Base-by-base conservation (phyloP, 2,113 vertebrate species). In the Varanus salvator region DNA sequence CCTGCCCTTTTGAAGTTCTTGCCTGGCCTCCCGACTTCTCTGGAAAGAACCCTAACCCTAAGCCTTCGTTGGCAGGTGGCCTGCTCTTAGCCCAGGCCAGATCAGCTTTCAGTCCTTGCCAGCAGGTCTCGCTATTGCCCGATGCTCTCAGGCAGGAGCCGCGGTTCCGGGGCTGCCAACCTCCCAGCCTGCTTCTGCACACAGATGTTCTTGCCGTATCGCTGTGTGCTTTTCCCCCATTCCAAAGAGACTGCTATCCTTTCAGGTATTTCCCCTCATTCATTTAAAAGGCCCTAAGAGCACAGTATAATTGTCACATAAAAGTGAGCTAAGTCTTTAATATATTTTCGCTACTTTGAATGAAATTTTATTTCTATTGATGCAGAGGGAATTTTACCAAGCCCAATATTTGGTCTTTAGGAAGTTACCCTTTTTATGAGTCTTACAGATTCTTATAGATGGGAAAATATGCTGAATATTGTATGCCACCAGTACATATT, bases 251-350 rank as follows among this genome's bases (percentile, higher is more conserved):
- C 34, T 52, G 21, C 31, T 85, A 85, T 21, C 66, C 84, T 85
- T 38, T n/a, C 2, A 31, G 29, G n/a, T 27, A 57, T 75, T 86
- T 54, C 1, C 48, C n/a, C 9, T n/a, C 85, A 38, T 86, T 86
- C n/a, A 76, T 86, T 76, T 57, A 38, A 75, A 48, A 75, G 21
- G 84, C 34, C 84, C 48, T 54, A 27, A n/a, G 23, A 87, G 52
- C 54, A 87, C n/a, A 60, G n/a, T 87, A 64, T 64, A 87, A 64
- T 82, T 82, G 74, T 60, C 54, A 60, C 34, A 60, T 38, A 60
- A 60, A 60, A 86, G 54, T 76, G 54, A 76, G 29, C 69, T 54
- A 54, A 31, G 27, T 52, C 72, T 34, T 72, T 48, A 34, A 85
- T 52, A 85, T n/a, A 60, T 60, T 60, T 83, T 83, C 19, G 7